These are phyloP conservation scores for Mystacornis crossleyi DNA, from an alignment of 2,113 vertebrate species.

Conservation along the genomic window DNA sequence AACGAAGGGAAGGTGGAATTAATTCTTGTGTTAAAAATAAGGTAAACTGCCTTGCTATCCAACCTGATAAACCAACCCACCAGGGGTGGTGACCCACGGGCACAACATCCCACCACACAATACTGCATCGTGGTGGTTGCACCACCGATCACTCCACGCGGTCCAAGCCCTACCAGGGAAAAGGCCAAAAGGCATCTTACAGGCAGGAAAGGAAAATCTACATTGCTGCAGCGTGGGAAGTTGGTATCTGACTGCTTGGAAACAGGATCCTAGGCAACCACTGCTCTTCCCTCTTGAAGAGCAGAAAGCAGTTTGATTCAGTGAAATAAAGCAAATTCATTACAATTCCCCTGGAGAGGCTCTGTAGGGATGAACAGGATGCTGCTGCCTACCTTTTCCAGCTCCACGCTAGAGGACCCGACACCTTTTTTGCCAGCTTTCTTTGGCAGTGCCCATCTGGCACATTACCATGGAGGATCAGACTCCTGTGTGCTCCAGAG, in stretches of 20 bases:
- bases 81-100: fast-evolving
- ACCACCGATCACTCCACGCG: fast-evolving
- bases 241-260: constrained; percentile 15
- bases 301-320: neutral
- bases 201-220: neutral
- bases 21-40: neutral
- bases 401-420: neutral
- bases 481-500: neutral
- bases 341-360: neutral
- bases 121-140: fast-evolving
- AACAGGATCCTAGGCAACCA: constrained; percentile 44
- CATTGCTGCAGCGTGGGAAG: neutral
- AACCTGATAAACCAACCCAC: neutral
- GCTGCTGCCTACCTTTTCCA: neutral
- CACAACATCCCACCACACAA: neutral
- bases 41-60: neutral
- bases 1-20: neutral
- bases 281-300: constrained; percentile 6
- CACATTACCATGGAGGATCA: neutral
- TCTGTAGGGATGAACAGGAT: neutral
- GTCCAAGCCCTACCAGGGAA: neutral
- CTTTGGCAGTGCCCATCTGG: neutral
- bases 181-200: neutral
- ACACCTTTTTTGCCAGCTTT: neutral
- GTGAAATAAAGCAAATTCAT: constrained; percentile 7